Conservation (phyloP, 2,113 vertebrate genomes). For the Cheilinus undulatus region DNA sequence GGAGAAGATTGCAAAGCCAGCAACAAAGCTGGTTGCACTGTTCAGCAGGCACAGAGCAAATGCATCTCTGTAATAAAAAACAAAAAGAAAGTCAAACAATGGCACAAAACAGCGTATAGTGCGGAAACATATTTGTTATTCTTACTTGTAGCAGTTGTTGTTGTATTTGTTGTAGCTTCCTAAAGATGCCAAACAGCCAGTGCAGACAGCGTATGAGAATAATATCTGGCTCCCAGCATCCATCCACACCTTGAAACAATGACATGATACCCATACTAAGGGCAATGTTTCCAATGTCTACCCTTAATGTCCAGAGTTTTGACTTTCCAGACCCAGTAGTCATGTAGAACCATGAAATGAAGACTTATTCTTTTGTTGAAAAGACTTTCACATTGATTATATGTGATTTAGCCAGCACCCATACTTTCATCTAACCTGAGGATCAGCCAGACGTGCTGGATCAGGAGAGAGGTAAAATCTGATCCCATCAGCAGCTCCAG, state of each 20-base stretch:
- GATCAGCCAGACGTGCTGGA: constrained; percentile 16
- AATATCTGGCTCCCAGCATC: constrained; percentile 52
- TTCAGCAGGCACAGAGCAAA: constrained; percentile 23
- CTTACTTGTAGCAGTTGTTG: constrained; percentile 59
- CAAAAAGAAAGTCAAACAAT: background rate
- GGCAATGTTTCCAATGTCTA: too few relatives aligned
- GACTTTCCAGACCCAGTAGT: too few relatives aligned
- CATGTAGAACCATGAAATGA: too few relatives aligned
- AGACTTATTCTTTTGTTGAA: too few relatives aligned
- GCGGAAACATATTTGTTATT: background rate
- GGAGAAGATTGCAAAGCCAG: constrained; percentile 35
- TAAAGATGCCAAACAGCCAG: constrained; percentile 24
- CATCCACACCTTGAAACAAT: constrained; percentile 50
- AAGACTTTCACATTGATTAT: too few relatives aligned
- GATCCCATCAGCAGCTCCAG: constrained; percentile 42
- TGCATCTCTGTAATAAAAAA: constrained; percentile 9
- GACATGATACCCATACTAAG: too few relatives aligned
- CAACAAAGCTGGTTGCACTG: constrained; percentile 24
- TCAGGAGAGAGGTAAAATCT: constrained; percentile 49
- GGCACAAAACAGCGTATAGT: background rate
- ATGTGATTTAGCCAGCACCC: too few relatives aligned
- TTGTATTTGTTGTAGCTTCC: constrained; percentile 53
- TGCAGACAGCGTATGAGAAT: constrained; percentile 37
- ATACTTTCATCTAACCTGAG: constrained; percentile 25
- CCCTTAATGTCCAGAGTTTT: too few relatives aligned